Evolutionary conservation across 2,113 vertebrate species (phyloP), one percentile per base, ranked within the genome.

Genomic region (Pteronura brasiliensis): DNA sequence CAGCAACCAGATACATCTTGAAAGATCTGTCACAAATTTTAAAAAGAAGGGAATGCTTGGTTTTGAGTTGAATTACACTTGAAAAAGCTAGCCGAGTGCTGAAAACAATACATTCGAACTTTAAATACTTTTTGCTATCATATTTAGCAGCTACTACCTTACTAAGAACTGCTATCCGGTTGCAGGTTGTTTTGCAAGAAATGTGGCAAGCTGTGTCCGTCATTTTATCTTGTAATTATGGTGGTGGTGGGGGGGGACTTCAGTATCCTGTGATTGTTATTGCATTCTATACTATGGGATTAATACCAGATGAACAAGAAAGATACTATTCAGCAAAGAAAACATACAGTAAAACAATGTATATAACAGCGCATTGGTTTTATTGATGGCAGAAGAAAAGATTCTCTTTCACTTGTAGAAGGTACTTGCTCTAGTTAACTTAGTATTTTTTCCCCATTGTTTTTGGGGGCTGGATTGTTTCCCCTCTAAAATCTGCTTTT

Each of bases 391-490:
- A 92, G 93, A 97, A 96, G 95, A 96, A 89, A 96, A 97, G 93
- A 90, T 90, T 95, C 82, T 98, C 82, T 98, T 98, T 95, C 47
- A 95, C 94, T 96, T 96, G 98, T 98, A 99, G 99, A 99, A 98
- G 98, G 94, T 98, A 95, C 97, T 98, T 93, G 92, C 93, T 83
- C 96, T 98, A 98, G 96, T 97, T 93, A 98, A 98, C 36, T 98
- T 96, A 97, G 81, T 98, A 98, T 86, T 98, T 96, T 94, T 85
- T 91, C 83, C 98, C 98, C 98, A 98, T 97, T 98, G 98, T 98
- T 79, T 92, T 9, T 72, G n/a, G 94, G 67, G 44, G 27, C 90
- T 96, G 96, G 93, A 93, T 77, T 91, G 96, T 97, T 84, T 98
- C 13, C 11, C 71, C 55, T 90, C 71, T 86, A 92, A 92, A 94